Conservation (phyloP, 2,113 vertebrate genomes). For the Saccopteryx leptura region DNA sequence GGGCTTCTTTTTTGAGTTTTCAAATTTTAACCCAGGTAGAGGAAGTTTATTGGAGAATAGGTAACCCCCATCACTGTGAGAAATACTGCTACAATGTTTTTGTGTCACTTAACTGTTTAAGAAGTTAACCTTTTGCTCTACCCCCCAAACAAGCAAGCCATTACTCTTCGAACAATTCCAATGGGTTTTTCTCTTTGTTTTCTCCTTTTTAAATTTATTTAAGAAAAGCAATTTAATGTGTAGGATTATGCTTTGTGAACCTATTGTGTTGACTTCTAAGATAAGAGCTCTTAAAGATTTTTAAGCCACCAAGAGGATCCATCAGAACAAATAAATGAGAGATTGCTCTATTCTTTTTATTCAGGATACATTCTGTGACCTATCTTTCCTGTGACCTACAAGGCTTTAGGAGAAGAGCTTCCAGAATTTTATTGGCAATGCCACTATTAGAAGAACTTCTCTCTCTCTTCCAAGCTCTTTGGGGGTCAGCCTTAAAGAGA, state of each 20-base stretch:
- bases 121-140: slow-evolving; percentile 70
- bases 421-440: slow-evolving; percentile 90
- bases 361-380: slow-evolving; percentile 83
- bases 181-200: slow-evolving; percentile 5
- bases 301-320: slow-evolving; percentile 76
- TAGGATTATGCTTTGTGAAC: slow-evolving; percentile 46
- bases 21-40: slow-evolving; percentile 46
- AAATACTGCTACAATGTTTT: slow-evolving; percentile 67
- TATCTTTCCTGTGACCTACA: slow-evolving; percentile 92
- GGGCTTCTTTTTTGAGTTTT: slow-evolving; percentile 25
- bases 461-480: slow-evolving; percentile 90
- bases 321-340: slow-evolving; percentile 83
- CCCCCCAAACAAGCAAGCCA: slow-evolving; percentile 63
- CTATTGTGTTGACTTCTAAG: slow-evolving; percentile 78
- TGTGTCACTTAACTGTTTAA: slow-evolving; percentile 70
- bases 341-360: slow-evolving; percentile 65
- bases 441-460: slow-evolving; percentile 91
- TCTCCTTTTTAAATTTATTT: slow-evolving; percentile 59
- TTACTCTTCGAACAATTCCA: slow-evolving; percentile 72
- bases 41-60: slow-evolving; percentile 28
- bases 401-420: slow-evolving; percentile 93
- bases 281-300: slow-evolving; percentile 82
- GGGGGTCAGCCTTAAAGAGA: slow-evolving; percentile 96
- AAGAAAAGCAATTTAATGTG: slow-evolving; percentile 41
- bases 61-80: not conserved